Base-by-base conservation (phyloP, 1,140 invertebrate species). In the Nixonia krombeini region DNA sequence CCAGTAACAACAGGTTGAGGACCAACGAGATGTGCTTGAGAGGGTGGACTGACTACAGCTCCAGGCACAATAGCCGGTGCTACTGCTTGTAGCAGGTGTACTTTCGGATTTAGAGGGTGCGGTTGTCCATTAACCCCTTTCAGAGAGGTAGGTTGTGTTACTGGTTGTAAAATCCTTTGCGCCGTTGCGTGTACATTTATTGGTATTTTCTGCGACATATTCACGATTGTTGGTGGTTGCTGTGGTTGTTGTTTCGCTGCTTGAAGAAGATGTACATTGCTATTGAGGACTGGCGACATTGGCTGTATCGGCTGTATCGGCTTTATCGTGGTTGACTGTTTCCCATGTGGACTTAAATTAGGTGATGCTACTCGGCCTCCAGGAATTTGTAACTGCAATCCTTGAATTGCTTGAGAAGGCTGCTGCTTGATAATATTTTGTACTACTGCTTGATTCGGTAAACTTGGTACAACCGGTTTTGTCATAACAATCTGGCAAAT, bases 31-130 rank as follows among this genome's bases (percentile, higher is more conserved):
- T 87, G 81, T 0, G 85, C 73, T 58, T 87, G 89, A 15, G 82
- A 82, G 1, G 89, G 88, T 71, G 89, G 87, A 75, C 87, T 4
- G 85, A 40, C 85, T 4, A 90, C 86, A 6, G 85, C 83, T 9
- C 86, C 87, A 0, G 87, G 82, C 13, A 89, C 68, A 9, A 89
- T 86, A 4, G 79, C 68, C 3, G 83, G 75, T 9, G 73, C 79
- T 0, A 85, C 83, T 4, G 83, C 83, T 52, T 87, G 83, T 3
- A 87, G 44, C 2, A 87, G 45, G 50, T 87, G 86, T 10, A 82
- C 73, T 35, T 87, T 87, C 0, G 85, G 86, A 71, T 81, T 86
- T 4, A 86, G 37, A 1, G 84, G 79, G 64, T 85, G 84, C 0
- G 74, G 64, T 51, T 84, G 81, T 4, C 81, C 78, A 45, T 81